Base-by-base conservation (phyloP, 2,888 invertebrate genomes). In the Ophraella communa region DNA sequence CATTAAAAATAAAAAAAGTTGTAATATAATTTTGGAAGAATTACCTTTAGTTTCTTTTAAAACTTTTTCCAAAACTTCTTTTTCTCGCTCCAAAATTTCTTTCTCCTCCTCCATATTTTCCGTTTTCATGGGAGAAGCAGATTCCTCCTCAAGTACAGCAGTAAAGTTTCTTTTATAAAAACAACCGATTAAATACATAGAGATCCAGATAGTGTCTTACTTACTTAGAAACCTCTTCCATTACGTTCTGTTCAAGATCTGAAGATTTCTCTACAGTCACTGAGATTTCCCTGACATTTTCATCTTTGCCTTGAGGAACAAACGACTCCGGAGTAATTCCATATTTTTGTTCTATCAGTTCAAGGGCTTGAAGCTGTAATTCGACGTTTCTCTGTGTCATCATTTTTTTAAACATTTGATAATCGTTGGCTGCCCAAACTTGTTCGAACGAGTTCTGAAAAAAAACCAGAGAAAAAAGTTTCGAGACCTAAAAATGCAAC, bases 371-470 rank as follows among this genome's bases (percentile, higher is more conserved):
- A 66, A 96, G 83, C 79, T 96, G 96, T 33, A 96, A 84, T 77
- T 96, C 95, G 21, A 96, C 89, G 81, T 96, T 96, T 76, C 94
- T 91, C 79, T 95, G 93, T 5, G 91, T 92, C 96, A 96, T 96
- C 90, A 96, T 92, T 67, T 92, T 88, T 62, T 91, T 91, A 79
- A 96, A 96, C 82, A 95, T 91, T 69, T 91, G 89, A 74, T 91
- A 93, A 81, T 96, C 95, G 78, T 96, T 95, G 0, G 95, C 95
- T 0, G 96, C 95, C 93, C 95, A 93, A 65, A 96, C 93, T 85
- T 93, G 89, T 74, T 91, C 90, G 75, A 90, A 87, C 23, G 88
- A 79, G 67, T 83, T 84, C 87, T 88, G 72, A 20, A 71, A 70
- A 7, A 7, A 7, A 39, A 7, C 7, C 7, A 2, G 11, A 10